These are phyloP conservation scores for Anorthoa munda DNA, from an alignment of 2,888 invertebrate species.

Conservation along the genomic window DNA sequence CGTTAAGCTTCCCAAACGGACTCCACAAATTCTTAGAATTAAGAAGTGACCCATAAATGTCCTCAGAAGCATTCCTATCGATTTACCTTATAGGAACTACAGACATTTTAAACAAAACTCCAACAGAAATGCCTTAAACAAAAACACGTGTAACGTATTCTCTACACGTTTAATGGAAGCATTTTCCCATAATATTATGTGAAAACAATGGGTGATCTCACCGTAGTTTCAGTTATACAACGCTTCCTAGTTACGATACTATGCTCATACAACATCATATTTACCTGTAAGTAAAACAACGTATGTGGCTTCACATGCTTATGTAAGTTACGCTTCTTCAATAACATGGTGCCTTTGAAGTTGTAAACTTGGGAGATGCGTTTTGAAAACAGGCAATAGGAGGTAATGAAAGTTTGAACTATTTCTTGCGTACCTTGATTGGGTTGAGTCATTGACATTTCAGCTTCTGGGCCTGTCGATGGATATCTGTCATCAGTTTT, in stretches of 20 bases:
- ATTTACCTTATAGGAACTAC: background rate
- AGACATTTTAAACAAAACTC: background rate
- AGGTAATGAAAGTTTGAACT: background rate
- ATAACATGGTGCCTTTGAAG: background rate
- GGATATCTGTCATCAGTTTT: too few species aligned
- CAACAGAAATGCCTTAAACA: background rate
- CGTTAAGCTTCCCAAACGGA: too few species aligned
- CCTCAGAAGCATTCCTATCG: background rate
- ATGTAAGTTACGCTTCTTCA: constrained; percentile 6
- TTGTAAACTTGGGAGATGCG: background rate
- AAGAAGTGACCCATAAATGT: too few species aligned
- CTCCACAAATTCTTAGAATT: too few species aligned
- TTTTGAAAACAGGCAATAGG: constrained; percentile 2
- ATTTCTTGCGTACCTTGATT: too few species aligned
- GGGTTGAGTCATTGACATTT: too few species aligned
- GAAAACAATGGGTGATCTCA: constrained; percentile 57
- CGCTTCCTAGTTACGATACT: constrained; percentile 32
- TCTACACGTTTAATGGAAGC: constrained; percentile 11
- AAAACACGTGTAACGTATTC: constrained; percentile 12
- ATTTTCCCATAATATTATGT: constrained; percentile 53
- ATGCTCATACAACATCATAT: constrained; percentile 16
- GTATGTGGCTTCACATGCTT: constrained; percentile 15
- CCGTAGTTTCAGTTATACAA: constrained; percentile 45
- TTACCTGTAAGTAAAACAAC: constrained; percentile 21
- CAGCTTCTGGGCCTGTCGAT: too few species aligned